These are phyloP conservation scores for Platichthys stellatus DNA, from an alignment of 2,113 vertebrate species.

Conservation along the genomic window DNA sequence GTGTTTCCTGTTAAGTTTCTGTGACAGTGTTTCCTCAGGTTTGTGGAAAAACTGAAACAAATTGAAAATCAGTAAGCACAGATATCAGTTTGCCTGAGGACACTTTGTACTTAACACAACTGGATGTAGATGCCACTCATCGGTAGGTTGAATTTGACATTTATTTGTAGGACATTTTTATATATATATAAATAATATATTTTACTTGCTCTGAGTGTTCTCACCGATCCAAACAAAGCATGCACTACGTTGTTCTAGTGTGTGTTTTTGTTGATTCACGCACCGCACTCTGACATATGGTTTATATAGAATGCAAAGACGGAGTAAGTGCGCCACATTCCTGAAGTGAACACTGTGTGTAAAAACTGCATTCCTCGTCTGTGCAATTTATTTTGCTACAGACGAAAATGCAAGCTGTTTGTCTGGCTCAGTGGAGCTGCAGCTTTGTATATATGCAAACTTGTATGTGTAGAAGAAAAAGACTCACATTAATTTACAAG, in stretches of 20 bases:
- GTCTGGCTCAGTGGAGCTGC: neutral
- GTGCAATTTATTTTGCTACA: conserved; percentile 3
- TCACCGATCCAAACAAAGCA: neutral
- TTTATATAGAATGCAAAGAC: neutral
- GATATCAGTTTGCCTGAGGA: neutral
- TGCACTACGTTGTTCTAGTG: too few species aligned
- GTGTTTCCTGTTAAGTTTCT: neutral
- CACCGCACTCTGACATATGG: neutral
- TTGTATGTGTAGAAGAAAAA: too few species aligned
- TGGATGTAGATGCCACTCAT: too few species aligned
- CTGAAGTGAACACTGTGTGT: neutral
- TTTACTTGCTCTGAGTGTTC: too few species aligned
- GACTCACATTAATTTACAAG: too few species aligned
- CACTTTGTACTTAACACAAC: too few species aligned
- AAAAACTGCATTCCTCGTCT: neutral
- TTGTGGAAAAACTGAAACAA: neutral
- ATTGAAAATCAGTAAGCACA: neutral
- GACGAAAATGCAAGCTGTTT: neutral
- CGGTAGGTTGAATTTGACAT: too few species aligned
- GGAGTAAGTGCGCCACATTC: neutral
- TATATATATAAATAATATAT: too few species aligned
- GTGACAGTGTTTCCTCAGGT: neutral
- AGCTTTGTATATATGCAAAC: neutral
- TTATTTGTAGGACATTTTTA: too few species aligned
- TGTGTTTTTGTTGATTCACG: neutral